Evolutionary conservation across 2,113 vertebrate species (phyloP).

Genomic region (Oreocharis arfaki): DNA sequence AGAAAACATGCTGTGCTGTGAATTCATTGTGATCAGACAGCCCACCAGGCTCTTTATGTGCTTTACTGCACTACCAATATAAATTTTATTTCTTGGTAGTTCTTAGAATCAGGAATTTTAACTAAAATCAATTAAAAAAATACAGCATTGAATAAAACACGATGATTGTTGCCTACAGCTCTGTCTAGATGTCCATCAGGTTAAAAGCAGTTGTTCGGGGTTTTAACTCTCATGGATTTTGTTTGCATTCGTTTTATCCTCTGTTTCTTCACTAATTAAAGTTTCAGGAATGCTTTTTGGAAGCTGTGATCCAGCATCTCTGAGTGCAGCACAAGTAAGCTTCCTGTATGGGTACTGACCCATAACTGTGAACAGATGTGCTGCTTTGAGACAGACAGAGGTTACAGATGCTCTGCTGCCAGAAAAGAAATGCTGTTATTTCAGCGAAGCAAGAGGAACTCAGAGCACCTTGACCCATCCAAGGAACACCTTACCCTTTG

Average conservation of each 20-base stretch:
- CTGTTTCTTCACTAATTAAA: constrained; percentile 17
- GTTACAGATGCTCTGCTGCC: constrained; percentile 63
- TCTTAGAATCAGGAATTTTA: neutral
- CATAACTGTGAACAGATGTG: constrained; percentile 73
- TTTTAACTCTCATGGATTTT: constrained; percentile 39
- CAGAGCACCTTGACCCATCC: constrained; percentile 76
- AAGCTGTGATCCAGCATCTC: constrained; percentile 26
- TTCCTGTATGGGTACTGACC: constrained; percentile 62
- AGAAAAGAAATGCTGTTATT: constrained; percentile 47
- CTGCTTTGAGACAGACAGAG: constrained; percentile 26
- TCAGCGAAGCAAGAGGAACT: constrained; percentile 54
- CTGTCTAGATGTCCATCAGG: neutral
- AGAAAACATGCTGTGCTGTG: neutral
- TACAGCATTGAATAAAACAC: neutral
- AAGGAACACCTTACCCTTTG: constrained; percentile 73
- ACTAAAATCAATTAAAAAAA: neutral
- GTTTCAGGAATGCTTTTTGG: constrained; percentile 4
- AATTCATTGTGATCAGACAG: neutral
- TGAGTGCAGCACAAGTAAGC: neutral
- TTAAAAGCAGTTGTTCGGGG: neutral
- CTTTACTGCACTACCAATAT: neutral
- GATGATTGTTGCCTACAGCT: neutral
- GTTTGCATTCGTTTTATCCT: constrained; percentile 47
- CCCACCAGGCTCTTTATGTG: neutral
- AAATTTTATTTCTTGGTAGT: neutral